Conservation (phyloP, 2,888 invertebrate species). For the Philereme vetulata region DNA sequence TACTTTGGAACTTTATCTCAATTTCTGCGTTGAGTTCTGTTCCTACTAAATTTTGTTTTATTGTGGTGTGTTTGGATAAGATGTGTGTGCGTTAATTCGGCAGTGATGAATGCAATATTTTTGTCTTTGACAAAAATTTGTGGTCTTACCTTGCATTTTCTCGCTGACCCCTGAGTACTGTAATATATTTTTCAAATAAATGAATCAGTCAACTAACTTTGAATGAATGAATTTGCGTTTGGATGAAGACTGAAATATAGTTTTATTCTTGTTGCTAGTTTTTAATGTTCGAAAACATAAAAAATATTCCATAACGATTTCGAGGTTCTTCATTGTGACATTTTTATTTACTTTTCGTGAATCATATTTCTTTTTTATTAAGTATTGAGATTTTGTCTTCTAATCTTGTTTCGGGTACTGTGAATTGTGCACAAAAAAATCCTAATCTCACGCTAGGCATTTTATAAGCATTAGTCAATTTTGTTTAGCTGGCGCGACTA, state of each 20-base stretch:
- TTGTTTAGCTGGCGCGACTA: no score
- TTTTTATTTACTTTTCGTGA: constrained; percentile 46
- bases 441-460: constrained; percentile 16
- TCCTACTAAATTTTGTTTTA: constrained; percentile 29
- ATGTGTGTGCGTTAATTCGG: constrained; percentile 18
- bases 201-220: constrained; percentile 34
- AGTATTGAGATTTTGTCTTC: constrained; percentile 32
- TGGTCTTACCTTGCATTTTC: constrained; percentile 33
- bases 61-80: constrained; percentile 19
- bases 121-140: constrained; percentile 33
- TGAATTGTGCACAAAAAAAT: constrained; percentile 14
- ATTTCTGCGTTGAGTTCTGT: constrained; percentile 30
- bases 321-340: constrained; percentile 33
- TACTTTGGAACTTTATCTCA: constrained; percentile 32
- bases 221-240: constrained; percentile 57
- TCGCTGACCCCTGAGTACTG: constrained; percentile 28
- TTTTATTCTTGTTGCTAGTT: constrained; percentile 60
- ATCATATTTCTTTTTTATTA: constrained; percentile 42
- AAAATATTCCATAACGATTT: constrained; percentile 36
- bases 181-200: constrained; percentile 24
- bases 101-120: constrained; percentile 27
- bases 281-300: constrained; percentile 45
- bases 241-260: constrained; percentile 79
- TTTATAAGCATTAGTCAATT: background rate
- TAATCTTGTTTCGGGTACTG: constrained; percentile 13